phyloP scores from a whole-genome alignment of 2,888 invertebrate species.

The Papilio demoleus region DNA sequence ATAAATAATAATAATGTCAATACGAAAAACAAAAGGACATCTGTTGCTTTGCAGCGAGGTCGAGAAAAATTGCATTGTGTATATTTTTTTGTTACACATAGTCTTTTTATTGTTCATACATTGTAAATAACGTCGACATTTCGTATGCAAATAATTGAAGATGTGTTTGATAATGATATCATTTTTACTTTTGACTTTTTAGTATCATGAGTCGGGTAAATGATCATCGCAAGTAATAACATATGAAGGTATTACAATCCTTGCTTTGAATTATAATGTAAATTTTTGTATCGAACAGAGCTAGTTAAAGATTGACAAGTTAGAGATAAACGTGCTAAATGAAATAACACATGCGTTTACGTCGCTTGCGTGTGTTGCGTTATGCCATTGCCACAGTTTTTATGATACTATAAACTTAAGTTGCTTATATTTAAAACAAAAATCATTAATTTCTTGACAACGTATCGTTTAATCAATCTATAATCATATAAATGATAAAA shows the following conservation, averaged over 20 bases:
- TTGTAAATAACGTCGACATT: slow-evolving; percentile 19
- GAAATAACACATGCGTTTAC: slow-evolving; percentile 14
- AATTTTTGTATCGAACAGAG: slow-evolving; percentile 11
- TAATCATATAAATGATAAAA: no score
- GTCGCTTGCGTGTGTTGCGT: slow-evolving; percentile 4
- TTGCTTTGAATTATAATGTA: slow-evolving; percentile 14
- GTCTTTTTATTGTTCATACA: neutral
- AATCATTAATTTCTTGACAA: neutral
- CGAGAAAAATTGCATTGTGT: neutral
- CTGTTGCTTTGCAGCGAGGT: neutral
- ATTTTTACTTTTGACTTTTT: slow-evolving; percentile 53
- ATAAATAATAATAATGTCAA: neutral
- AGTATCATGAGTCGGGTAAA: slow-evolving; percentile 47
- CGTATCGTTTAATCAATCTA: neutral
- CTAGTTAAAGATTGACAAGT: slow-evolving; percentile 13
- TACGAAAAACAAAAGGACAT: neutral
- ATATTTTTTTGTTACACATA: neutral
- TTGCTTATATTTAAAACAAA: neutral
- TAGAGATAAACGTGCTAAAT: slow-evolving; percentile 38
- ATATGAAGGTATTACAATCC: neutral
- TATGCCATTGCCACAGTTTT: slow-evolving; percentile 23
- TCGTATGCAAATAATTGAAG: slow-evolving; percentile 25
- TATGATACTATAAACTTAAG: neutral
- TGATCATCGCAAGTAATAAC: slow-evolving; percentile 19
- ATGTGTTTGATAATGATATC: slow-evolving; percentile 52